These are phyloP conservation scores for Chymomyza procnemis DNA, from an alignment of 2,888 invertebrate species.

Conservation along the genomic window DNA sequence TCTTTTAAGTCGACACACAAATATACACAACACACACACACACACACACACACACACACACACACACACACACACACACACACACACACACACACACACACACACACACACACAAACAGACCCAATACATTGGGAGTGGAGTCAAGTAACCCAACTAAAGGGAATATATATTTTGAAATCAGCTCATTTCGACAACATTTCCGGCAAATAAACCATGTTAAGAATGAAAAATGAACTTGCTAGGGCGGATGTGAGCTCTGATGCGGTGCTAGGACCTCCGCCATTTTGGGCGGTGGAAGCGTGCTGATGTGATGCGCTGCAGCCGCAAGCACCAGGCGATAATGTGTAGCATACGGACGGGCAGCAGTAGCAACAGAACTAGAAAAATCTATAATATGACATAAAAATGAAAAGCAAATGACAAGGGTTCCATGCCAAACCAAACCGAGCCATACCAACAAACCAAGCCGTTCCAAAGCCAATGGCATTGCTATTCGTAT, in stretches of 20 bases:
- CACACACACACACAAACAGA: background rate
- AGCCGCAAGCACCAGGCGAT: constrained; percentile 17
- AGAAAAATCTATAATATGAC: constrained; percentile 69
- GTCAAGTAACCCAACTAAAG: constrained; percentile 8
- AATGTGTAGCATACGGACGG: constrained; percentile 21
- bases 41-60: background rate
- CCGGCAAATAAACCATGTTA: constrained; percentile 69
- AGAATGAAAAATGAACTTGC: constrained; percentile 71
- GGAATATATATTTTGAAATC: constrained; percentile 45
- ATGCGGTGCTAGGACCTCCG: constrained; percentile 6
- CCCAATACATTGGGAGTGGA: background rate
- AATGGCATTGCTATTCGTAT: constrained; percentile 15
- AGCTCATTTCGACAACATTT: constrained; percentile 73
- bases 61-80: constrained; percentile 3
- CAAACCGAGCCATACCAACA: constrained; percentile 3
- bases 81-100: background rate
- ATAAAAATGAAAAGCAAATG: constrained; percentile 72
- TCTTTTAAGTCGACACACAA: constrained; percentile 2
- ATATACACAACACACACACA: constrained; percentile 1
- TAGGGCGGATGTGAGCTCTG: constrained; percentile 1
- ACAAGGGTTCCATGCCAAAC: constrained; percentile 55
- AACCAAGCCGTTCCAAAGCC: background rate
- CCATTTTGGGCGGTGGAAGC: background rate
- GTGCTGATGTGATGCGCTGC: constrained; percentile 2
- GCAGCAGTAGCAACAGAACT: constrained; percentile 28